Conservation (phyloP, 2,113 vertebrate species). For the Neolamprologus sp. region DNA sequence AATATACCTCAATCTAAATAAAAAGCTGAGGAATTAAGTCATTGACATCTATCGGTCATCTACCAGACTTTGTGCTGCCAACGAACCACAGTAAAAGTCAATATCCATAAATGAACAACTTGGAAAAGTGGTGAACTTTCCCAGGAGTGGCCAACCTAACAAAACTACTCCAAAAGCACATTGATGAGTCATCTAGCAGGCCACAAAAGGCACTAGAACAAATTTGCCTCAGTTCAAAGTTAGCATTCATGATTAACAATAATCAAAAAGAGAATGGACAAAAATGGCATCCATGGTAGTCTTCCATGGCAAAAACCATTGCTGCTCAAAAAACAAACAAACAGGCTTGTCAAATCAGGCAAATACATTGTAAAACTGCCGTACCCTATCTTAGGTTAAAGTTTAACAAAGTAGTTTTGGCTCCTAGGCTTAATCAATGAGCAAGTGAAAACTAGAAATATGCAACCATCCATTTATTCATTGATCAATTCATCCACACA, state of each 20-base stretch:
- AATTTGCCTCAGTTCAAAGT: background rate
- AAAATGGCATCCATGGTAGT: background rate
- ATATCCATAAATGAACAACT: background rate
- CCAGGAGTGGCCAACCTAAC: background rate
- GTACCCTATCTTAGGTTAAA: background rate
- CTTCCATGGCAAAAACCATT: background rate
- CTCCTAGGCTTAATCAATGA: background rate
- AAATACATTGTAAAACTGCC: background rate
- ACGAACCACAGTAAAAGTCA: background rate
- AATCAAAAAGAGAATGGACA: background rate
- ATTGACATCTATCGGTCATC: background rate
- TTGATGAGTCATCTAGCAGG: background rate
- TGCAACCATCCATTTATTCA: background rate
- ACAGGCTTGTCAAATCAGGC: background rate
- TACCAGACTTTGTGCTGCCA: background rate
- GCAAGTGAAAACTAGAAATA: background rate
- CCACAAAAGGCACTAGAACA: background rate
- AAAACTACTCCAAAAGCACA: background rate
- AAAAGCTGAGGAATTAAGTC: background rate
- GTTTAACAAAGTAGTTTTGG: background rate
- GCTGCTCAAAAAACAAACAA: background rate
- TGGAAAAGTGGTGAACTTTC: background rate
- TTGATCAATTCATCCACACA: background rate
- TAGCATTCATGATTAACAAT: background rate
- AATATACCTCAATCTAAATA: background rate